Conservation (phyloP, 2,797 vertebrate species). For the Coendou prehensilis region DNA sequence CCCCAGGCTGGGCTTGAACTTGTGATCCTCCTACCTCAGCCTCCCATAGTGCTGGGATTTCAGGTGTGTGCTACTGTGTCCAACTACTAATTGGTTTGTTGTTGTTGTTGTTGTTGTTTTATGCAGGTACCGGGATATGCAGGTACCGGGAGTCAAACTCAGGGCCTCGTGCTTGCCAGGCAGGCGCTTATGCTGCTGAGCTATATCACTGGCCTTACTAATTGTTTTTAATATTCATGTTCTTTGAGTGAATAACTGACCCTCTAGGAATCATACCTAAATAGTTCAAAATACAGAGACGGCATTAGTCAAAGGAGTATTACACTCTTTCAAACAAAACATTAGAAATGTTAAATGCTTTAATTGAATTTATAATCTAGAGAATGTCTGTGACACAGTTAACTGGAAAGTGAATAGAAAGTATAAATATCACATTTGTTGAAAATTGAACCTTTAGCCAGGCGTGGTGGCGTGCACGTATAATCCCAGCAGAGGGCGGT, state of each 20-base stretch:
- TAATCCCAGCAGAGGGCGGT: too few species aligned
- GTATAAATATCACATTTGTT: neutral
- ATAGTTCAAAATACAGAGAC: neutral
- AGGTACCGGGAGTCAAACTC: too few species aligned
- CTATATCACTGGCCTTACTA: neutral
- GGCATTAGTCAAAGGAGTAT: neutral
- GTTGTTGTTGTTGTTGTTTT: too few species aligned
- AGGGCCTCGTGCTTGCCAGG: too few species aligned
- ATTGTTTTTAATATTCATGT: neutral
- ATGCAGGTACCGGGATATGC: too few species aligned
- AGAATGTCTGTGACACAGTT: neutral
- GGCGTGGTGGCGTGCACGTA: too few species aligned
- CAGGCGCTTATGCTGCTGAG: too few species aligned
- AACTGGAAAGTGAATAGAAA: slow-evolving; percentile 2
- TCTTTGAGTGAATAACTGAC: neutral
- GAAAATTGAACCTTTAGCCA: neutral
- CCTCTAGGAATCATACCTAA: neutral
- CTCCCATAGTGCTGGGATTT: neutral
- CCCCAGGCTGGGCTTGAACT: neutral
- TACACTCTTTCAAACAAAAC: neutral
- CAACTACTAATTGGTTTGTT: neutral
- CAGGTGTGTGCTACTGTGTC: neutral
- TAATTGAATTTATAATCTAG: slow-evolving; percentile 5
- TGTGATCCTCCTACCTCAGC: neutral
- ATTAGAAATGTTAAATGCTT: slow-evolving; percentile 27